These are phyloP conservation scores for Eledona agricola DNA, from an alignment of 2,888 invertebrate genomes.

Conservation along the genomic window DNA sequence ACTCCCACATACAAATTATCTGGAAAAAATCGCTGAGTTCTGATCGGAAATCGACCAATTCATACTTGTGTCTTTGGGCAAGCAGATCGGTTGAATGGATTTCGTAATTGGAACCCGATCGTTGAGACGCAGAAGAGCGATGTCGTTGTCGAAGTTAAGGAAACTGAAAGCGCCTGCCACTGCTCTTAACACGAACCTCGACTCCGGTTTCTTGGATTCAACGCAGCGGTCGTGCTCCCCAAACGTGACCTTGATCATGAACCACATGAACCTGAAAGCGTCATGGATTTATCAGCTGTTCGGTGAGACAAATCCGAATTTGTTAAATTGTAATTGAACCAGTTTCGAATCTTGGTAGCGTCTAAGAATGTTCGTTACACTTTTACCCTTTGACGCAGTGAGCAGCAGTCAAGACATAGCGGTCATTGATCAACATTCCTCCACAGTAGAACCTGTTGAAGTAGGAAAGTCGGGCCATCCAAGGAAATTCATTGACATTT, in stretches of 20 bases:
- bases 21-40: conserved; percentile 54
- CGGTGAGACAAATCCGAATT: conserved; percentile 8
- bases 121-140: conserved; percentile 82
- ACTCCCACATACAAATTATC: conserved; percentile 76
- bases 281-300: conserved; percentile 1
- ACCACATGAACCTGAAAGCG: conserved; percentile 85
- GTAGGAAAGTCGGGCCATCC: conserved; percentile 88
- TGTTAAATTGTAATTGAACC: conserved; percentile 18
- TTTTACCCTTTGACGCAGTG: conserved; percentile 88
- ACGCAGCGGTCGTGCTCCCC: conserved; percentile 88
- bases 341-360: conserved; percentile 2
- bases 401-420: conserved; percentile 87
- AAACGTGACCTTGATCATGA: conserved; percentile 89
- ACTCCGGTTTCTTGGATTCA: conserved; percentile 75
- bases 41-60: neutral
- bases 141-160: conserved; percentile 88
- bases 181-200: conserved; percentile 80
- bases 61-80: conserved; percentile 73
- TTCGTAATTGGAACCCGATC: conserved; percentile 82
- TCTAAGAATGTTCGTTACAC: conserved; percentile 14
- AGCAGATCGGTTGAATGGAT: conserved; percentile 82
- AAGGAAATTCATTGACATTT: conserved; percentile 83
- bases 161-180: conserved; percentile 84
- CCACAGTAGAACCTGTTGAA: conserved; percentile 91
- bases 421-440: conserved; percentile 86